Conservation (phyloP, 2,888 invertebrate genomes). For the Heteropelma amictum region DNA sequence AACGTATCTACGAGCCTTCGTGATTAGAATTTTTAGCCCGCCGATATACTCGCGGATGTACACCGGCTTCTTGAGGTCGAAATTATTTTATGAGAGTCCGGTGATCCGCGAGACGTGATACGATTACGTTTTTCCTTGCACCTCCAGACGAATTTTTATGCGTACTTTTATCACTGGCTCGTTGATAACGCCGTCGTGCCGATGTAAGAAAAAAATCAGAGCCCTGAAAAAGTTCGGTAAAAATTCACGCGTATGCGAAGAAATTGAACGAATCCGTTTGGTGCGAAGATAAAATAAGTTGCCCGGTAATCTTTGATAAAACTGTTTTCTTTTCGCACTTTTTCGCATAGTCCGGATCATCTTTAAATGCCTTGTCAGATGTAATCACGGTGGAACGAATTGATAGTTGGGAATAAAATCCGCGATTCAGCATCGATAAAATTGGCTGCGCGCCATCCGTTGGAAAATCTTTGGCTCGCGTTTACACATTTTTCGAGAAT, state of each 20-base stretch:
- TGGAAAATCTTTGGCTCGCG: constrained; percentile 1
- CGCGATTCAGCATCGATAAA: constrained; percentile 33
- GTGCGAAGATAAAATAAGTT: no score
- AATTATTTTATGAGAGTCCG: constrained; percentile 70
- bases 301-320: not conserved
- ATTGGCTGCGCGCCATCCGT: constrained; percentile 47
- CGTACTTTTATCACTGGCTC: not conserved
- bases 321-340: not conserved
- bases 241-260: no score
- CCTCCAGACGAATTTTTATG: not conserved
- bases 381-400: constrained; percentile 25
- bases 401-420: constrained; percentile 39
- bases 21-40: constrained; percentile 30
- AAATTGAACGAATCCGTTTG: no score
- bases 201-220: not conserved
- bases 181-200: not conserved
- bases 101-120: constrained; percentile 53
- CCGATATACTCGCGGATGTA: constrained; percentile 5
- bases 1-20: constrained; percentile 39
- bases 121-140: constrained; percentile 29
- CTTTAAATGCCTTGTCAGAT: constrained; percentile 24
- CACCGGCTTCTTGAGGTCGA: constrained; percentile 63
- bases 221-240: no score
- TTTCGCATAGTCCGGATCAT: not conserved
- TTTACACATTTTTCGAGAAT: constrained; percentile 13